Percentiles rank a stretch among this genome's conserved stretches.
phyloP scores from a whole-genome alignment of 64 coral and sea anemone species.

The Astreopora myriophthalma region DNA sequence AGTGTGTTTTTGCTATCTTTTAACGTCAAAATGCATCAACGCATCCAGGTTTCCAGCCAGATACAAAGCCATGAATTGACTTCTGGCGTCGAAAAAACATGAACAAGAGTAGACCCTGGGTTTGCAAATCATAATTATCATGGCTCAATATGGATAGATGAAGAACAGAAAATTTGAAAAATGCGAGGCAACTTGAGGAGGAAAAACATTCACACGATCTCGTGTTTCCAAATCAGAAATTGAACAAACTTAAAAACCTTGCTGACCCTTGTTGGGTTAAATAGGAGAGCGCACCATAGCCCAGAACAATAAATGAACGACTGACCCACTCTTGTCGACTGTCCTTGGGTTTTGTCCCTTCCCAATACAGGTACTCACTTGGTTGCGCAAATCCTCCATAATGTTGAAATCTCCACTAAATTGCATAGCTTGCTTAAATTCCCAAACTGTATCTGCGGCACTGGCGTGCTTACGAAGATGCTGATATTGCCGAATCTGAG shows the following conservation, averaged over 20 bases:
- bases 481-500: conserved; percentile 44
- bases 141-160: not conserved
- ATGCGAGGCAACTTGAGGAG: too few species aligned
- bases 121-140: not conserved
- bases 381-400: conserved; percentile 60
- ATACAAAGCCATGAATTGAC: too few species aligned
- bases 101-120: not conserved
- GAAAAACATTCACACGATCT: too few species aligned
- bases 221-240: too few species aligned
- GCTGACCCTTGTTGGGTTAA: too few species aligned
- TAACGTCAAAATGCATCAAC: too few species aligned
- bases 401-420: conserved; percentile 57
- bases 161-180: too few species aligned
- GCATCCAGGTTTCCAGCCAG: too few species aligned
- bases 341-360: not conserved
- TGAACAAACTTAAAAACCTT: too few species aligned
- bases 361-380: too few species aligned
- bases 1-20: too few species aligned
- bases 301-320: not conserved
- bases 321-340: not conserved
- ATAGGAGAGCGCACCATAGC: too few species aligned
- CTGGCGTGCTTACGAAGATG: conserved; percentile 11
- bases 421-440: conserved; percentile 59
- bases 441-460: conserved; percentile 66
- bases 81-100: not conserved